Evolutionary conservation across 1,140 invertebrate genomes (phyloP).

Genomic region (Euwallacea similis): DNA sequence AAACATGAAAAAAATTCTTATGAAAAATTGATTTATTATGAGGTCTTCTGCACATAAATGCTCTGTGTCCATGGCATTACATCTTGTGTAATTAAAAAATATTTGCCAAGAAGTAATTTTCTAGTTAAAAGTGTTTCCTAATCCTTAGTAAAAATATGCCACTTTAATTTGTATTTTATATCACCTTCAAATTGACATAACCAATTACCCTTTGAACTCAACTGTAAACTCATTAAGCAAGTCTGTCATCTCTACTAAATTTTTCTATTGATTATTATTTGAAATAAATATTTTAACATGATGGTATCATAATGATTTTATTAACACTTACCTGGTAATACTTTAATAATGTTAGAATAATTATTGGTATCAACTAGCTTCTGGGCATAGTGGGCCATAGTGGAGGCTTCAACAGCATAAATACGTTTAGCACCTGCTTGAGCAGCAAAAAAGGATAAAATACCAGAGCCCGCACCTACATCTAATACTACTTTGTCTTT

Average conservation of each 20-base stretch:
- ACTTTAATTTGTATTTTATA: too few species aligned
- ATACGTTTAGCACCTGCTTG: slow-evolving; percentile 97
- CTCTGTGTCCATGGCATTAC: too few species aligned
- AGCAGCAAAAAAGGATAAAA: slow-evolving; percentile 97
- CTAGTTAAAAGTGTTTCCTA: not conserved
- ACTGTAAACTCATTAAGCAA: too few species aligned
- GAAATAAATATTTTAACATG: not conserved
- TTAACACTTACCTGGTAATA: slow-evolving; percentile 75
- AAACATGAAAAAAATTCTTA: too few species aligned
- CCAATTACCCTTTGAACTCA: too few species aligned
- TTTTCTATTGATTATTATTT: not conserved
- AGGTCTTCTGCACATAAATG: too few species aligned
- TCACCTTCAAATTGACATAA: too few species aligned
- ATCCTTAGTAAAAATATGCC: too few species aligned
- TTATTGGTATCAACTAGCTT: slow-evolving; percentile 89
- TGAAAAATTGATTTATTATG: too few species aligned
- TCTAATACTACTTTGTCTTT: slow-evolving; percentile 91
- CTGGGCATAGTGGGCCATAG: slow-evolving; percentile 97
- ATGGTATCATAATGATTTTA: not conserved
- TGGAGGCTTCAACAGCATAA: slow-evolving; percentile 97
- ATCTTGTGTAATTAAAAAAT: too few species aligned
- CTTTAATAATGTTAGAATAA: slow-evolving; percentile 81
- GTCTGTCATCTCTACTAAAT: too few species aligned
- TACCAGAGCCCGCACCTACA: slow-evolving; percentile 96
- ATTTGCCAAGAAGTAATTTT: too few species aligned